Percentiles rank a stretch among this genome's conserved stretches.
Evolutionary conservation across 2,113 vertebrate species (phyloP).

Genomic region (Redunca redunca): DNA sequence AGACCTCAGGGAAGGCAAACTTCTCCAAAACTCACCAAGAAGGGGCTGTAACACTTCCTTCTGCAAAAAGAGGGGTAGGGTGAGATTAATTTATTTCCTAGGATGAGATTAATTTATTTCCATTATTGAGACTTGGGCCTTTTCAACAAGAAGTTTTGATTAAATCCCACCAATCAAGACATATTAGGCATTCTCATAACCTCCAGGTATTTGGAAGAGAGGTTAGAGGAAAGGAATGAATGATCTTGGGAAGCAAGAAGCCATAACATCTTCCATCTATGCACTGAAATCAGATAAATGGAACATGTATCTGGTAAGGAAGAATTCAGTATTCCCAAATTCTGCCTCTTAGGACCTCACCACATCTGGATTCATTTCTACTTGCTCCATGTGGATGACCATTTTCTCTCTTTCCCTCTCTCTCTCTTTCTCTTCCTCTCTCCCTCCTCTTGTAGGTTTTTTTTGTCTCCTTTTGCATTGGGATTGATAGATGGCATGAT

Average conservation of each 20-base stretch:
- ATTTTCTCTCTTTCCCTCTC: background rate
- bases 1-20: background rate
- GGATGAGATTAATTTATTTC: background rate
- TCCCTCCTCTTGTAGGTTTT: background rate
- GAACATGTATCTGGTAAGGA: background rate
- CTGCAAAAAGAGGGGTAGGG: background rate
- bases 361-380: background rate
- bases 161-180: background rate
- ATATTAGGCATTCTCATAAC: background rate
- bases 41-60: background rate
- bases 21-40: background rate
- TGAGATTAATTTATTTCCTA: background rate
- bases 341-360: background rate
- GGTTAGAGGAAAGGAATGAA: background rate
- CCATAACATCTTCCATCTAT: background rate
- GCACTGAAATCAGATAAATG: background rate
- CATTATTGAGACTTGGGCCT: background rate
- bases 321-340: conserved; percentile 10
- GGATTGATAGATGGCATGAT: background rate
- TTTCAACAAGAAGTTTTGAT: background rate
- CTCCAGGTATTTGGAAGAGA: conserved; percentile 20
- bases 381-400: background rate
- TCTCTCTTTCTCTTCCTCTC: background rate
- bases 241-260: background rate
- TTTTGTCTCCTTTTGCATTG: background rate